Base-by-base conservation (phyloP, 1,140 invertebrate species). In the Portunus trituberculatus region DNA sequence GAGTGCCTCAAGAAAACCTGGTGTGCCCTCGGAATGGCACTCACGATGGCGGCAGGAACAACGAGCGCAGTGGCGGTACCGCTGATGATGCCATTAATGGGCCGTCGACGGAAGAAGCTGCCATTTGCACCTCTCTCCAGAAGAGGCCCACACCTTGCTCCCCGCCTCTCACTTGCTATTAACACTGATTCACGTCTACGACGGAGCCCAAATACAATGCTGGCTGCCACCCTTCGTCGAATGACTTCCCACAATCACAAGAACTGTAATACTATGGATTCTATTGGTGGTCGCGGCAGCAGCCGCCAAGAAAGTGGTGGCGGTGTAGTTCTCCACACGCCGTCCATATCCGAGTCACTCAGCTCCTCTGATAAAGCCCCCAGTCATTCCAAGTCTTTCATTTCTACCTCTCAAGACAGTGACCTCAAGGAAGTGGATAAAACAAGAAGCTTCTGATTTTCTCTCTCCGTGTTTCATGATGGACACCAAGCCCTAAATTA, bases 11-110 rank as follows among this genome's bases (percentile, higher is more conserved):
- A 8, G 12, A 95, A n/a, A 7, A 92, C 67, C 16, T 95, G 90
- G 94, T 95, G 94, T 32, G 39, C 94, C 39, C 20, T 95, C 8
- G 94, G 94, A 4, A 29, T 95, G 48, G 91, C 94, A 39, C 90
- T 95, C 29, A 95, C 94, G 16, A 52, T 95, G 90, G 82, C 90
- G 0, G 67, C 84, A 7, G 94, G 94, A 45, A 91, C 94, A 16
- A 92, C 94, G 0, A 86, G 91, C 29, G 94, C 82, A 12, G 87
- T 95, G 90, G 94, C 83, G 28, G 91, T 91, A 6, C 94, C 94
- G 10, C 84, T 95, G 14, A 88, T 95, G 45, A 31, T 92, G 6
- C 94, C 94, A 14, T 67, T 91, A 6, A 25, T 94, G 29, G 93
- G 93, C 16, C 88, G 93, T 4, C 59, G 39, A 29, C 87, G 87